Percentiles rank a stretch among this genome's conserved stretches.
Conservation (phyloP, 1,140 invertebrate species). For the Triops longicaudatus region DNA sequence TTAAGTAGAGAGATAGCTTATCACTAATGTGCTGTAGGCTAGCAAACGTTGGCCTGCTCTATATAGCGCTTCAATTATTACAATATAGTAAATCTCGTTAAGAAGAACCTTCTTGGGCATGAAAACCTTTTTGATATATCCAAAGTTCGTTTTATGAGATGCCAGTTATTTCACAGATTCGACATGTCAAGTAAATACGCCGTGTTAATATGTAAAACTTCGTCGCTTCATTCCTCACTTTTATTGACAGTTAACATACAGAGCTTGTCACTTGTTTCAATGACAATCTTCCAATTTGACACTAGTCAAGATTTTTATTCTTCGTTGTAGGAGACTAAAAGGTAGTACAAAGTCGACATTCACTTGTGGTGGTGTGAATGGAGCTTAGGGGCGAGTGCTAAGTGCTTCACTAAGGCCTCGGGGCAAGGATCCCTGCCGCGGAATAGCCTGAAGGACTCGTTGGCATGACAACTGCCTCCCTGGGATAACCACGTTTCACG, state of each 20-base stretch:
- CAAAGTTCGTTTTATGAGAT: too few species aligned
- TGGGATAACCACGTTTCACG: conserved; percentile 74
- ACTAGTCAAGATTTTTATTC: not conserved
- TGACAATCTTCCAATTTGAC: not conserved
- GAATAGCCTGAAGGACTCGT: conserved; percentile 80
- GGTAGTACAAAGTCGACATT: not conserved
- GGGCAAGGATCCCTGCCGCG: conserved; percentile 80
- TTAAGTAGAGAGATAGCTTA: too few species aligned
- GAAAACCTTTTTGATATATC: too few species aligned
- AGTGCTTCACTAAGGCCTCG: conserved; percentile 55
- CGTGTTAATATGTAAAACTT: too few species aligned
- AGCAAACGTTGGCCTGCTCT: too few species aligned
- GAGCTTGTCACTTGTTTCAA: not conserved
- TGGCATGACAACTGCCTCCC: conserved; percentile 67
- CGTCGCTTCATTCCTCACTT: not conserved
- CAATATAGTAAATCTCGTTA: too few species aligned
- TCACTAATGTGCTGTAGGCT: too few species aligned
- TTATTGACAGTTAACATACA: not conserved
- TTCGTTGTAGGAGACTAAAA: not conserved
- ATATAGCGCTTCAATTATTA: too few species aligned
- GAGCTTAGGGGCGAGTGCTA: not conserved
- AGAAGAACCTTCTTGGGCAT: too few species aligned
- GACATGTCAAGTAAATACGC: too few species aligned
- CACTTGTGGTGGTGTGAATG: not conserved
- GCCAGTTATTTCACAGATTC: too few species aligned